Base-by-base conservation (phyloP, 2,888 invertebrate genomes). In the Ditula angustiorana region DNA sequence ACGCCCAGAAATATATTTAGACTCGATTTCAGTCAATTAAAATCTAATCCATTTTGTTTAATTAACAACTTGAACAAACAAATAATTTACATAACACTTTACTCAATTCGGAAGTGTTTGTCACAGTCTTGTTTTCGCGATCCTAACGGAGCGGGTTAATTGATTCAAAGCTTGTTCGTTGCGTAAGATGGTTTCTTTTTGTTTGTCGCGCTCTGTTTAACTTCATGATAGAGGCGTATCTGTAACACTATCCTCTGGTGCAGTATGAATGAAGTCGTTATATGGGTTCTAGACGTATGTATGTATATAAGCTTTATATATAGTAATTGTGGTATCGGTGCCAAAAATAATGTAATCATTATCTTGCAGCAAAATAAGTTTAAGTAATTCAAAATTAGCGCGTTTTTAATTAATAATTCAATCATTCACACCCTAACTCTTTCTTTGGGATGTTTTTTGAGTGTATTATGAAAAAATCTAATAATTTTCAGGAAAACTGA, bases 81-180 rank as follows among this genome's bases (percentile, higher is more conserved):
- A 57, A 49, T 50, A 30, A 59, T 64, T 64, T 59, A 59, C 59
- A 59, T 53, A 64, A 64, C 41, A n/a, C 50, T 62, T 62, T 62
- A 30, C 64, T 52, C 44, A 59, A 64, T 64, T 59, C 59, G 58
- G 58, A 59, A 64, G 58, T 52, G 52, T 62, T 62, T 24, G 62
- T 64, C 64, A 64, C 59, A 59, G 64, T 58, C 28, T 35, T 33
- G 30, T 46, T 58, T 59, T 46, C 41, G 58, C 35, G 49, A 62
- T 62, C 28, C 49, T 57, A 62, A 50, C 62, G 57, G 62, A 62
- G 41, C 59, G 23, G 37, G 50, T 59, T 64, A 64, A 64, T 64
- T 59, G 64, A 77, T 70, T 69, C 77, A 66, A 68, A 73, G 52
- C 64, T 47, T 66, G 59, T 47, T 47, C 5, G 30, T 77, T 69